Base-by-base conservation (phyloP, 2,888 invertebrate genomes). In the Teleiodes luculella region DNA sequence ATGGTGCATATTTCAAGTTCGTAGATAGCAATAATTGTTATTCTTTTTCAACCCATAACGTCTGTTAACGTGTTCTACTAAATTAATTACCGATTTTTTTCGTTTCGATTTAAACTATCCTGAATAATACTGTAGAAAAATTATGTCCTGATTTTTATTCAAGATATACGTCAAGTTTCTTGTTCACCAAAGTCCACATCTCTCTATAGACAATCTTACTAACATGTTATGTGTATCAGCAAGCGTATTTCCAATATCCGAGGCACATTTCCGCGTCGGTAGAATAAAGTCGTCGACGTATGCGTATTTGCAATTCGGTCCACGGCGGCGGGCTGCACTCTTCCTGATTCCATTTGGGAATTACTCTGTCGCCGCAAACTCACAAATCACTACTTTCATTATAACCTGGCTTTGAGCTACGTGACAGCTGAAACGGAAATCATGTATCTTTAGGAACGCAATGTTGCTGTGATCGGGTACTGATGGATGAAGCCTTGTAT, bases 281-380 rank as follows among this genome's bases (percentile, higher is more conserved):
- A 65, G 76, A 75, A 81, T 86, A 85, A 83, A 85, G 74, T 77
- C 71, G 68, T 70, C 71, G 76, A 84, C 82, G 69, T 83, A 86
- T 78, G 82, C 80, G 82, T 83, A 85, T 82, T 86, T 85, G 83
- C 80, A 70, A 86, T 86, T 83, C 86, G 78, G 80, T 74, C 75
- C 84, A 81, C 85, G 68, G 65, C 85, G 68, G 65, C 64, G 62
- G 66, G 67, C 74, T 82, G 87, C 86, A 88, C 87, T 87, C 83
- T 80, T 84, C 77, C 71, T 88, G 88, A 89, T 89, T 89, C 86
- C 88, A 87, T 86, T 80, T 83, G 88, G 88, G 88, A 89, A 87
- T 86, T 79, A 79, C 79, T 74, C 70, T 78, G 81, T 83, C 85
- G 80, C 79, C 80, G 78, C 78, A 80, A 77, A 80, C 83, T 78